A percentile compares a stretch with the other conserved stretches of the same genome.
These are phyloP conservation scores for Chalcis sispes DNA, from an alignment of 2,888 invertebrate species.

Conservation along the genomic window DNA sequence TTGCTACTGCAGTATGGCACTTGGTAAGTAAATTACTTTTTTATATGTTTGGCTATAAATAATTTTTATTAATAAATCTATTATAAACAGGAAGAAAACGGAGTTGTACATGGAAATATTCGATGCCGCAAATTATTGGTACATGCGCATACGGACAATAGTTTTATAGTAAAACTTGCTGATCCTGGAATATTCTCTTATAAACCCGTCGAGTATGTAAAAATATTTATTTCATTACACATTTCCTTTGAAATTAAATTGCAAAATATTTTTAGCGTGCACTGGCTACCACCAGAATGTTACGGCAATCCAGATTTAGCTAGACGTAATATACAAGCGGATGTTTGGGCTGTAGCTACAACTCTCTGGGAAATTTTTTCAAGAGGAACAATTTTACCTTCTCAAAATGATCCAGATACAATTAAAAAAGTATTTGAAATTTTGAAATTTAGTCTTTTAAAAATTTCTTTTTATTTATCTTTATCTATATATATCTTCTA, in stretches of 20 bases:
- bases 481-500: neutral
- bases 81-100: conserved; percentile 82
- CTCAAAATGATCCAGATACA: conserved; percentile 67
- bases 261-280: conserved; percentile 79
- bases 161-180: conserved; percentile 87
- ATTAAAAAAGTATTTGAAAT: conserved; percentile 71
- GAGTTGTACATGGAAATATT: conserved; percentile 90
- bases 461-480: conserved; percentile 6
- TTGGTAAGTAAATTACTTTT: conserved; percentile 78
- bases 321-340: conserved; percentile 83
- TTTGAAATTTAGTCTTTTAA: conserved; percentile 26
- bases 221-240: neutral
- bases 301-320: conserved; percentile 83
- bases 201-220: conserved; percentile 79
- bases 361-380: conserved; percentile 95
- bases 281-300: conserved; percentile 94
- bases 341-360: conserved; percentile 95
- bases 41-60: conserved; percentile 6
- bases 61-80: conserved; percentile 55
- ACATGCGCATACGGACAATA: conserved; percentile 82
- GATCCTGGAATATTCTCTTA: conserved; percentile 85
- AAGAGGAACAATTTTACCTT: conserved; percentile 80
- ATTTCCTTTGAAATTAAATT: neutral
- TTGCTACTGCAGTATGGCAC: conserved; percentile 92
- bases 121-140: conserved; percentile 89